Evolutionary conservation across 2,797 vertebrate genomes (phyloP).

Genomic region (Peromyscus attwateri): DNA sequence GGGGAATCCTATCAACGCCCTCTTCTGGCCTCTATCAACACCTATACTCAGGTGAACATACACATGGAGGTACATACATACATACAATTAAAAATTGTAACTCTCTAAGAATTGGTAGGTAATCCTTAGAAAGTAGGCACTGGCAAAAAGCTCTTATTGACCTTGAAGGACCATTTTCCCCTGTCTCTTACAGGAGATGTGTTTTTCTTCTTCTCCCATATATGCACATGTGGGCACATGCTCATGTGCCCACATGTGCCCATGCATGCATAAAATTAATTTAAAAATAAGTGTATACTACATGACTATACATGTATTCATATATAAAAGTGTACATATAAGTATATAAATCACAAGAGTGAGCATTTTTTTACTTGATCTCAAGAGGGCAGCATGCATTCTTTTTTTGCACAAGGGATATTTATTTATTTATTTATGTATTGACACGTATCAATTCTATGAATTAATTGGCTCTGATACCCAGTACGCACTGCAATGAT

Average conservation of each 20-base stretch:
- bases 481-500: background rate
- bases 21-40: background rate
- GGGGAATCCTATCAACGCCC: background rate
- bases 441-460: background rate
- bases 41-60: background rate
- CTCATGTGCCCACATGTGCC: background rate
- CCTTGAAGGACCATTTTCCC: background rate
- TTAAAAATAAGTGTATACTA: background rate
- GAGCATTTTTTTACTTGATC: background rate
- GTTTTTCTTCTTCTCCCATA: background rate
- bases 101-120: too few relatives aligned
- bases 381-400: background rate
- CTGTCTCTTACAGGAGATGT: background rate
- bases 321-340: too few relatives aligned
- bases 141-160: background rate
- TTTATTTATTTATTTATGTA: background rate
- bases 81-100: too few relatives aligned
- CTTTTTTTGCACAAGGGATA: background rate
- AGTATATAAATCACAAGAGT: background rate
- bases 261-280: background rate
- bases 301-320: background rate
- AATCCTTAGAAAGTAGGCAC: background rate
- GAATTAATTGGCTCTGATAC: background rate
- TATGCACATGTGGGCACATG: background rate
- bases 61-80: background rate